Percentiles rank a stretch among this genome's conserved stretches.
phyloP scores from a whole-genome alignment of 2,888 invertebrate genomes.

The Diaperis boleti region DNA sequence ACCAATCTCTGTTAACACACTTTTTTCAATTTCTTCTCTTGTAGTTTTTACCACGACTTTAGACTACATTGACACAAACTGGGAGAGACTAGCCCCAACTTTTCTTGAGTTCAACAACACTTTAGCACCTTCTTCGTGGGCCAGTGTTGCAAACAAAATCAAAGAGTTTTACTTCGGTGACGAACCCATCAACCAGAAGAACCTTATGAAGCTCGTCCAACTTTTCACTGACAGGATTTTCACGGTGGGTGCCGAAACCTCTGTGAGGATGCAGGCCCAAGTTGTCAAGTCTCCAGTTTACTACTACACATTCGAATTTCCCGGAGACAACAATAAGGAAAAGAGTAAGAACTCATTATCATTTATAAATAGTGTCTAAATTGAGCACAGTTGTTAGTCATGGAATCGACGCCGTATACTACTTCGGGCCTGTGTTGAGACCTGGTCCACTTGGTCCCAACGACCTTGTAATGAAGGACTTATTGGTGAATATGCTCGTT shows the following conservation, averaged over 20 bases:
- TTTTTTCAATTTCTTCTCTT: neutral
- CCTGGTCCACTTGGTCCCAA: neutral
- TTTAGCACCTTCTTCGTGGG: slow-evolving; percentile 18
- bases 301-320: slow-evolving; percentile 68
- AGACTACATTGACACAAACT: slow-evolving; percentile 36
- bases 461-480: slow-evolving; percentile 47
- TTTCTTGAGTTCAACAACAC: slow-evolving; percentile 47
- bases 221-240: slow-evolving; percentile 72
- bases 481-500: neutral
- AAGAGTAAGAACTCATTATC: slow-evolving; percentile 1
- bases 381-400: slow-evolving; percentile 26
- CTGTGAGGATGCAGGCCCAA: slow-evolving; percentile 70
- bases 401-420: neutral
- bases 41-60: slow-evolving; percentile 24
- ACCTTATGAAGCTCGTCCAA: neutral
- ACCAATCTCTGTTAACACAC: too few relatives aligned
- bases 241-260: slow-evolving; percentile 68
- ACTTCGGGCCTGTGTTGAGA: neutral
- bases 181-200: slow-evolving; percentile 19
- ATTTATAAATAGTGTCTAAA: too few relatives aligned
- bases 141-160: slow-evolving; percentile 35
- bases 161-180: slow-evolving; percentile 44
- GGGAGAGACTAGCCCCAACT: slow-evolving; percentile 42
- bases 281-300: slow-evolving; percentile 70
- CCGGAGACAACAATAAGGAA: slow-evolving; percentile 1